phyloP scores from a whole-genome alignment of 2,888 invertebrate genomes.

The Drosophila percnosoma region DNA sequence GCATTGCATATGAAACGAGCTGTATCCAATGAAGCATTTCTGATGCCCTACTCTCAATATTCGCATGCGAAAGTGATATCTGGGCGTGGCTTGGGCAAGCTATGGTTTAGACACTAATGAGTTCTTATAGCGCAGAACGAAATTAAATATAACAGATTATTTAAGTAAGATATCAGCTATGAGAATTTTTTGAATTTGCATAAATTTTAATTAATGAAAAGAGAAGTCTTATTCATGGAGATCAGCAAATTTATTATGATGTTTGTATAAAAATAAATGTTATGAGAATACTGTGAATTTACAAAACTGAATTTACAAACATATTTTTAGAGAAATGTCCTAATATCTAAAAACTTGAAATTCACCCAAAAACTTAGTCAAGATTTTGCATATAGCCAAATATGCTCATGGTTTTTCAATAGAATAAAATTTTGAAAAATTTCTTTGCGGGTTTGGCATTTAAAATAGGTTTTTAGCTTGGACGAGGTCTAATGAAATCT shows the following conservation, averaged over 20 bases:
- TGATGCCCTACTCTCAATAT: constrained; percentile 67
- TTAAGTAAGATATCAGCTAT: too few relatives aligned
- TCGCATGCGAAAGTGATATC: constrained; percentile 52
- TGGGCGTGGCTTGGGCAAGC: neutral
- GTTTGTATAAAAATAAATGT: neutral
- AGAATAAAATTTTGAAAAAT: neutral
- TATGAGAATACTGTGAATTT: neutral
- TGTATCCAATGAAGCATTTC: constrained; percentile 63
- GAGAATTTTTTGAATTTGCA: too few relatives aligned
- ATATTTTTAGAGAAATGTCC: neutral
- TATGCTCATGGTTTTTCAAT: neutral
- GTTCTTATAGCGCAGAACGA: constrained; percentile 2
- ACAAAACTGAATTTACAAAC: neutral
- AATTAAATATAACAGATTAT: neutral
- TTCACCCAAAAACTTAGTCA: neutral
- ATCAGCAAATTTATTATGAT: neutral
- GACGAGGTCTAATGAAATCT: constrained; percentile 2
- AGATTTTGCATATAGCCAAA: too few relatives aligned
- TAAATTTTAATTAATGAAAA: neutral
- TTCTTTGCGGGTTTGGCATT: neutral
- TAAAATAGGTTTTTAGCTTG: neutral
- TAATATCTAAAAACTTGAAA: neutral
- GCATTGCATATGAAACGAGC: constrained; percentile 37
- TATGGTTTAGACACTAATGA: neutral
- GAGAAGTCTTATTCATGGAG: neutral